Percentiles rank a stretch among this genome's conserved stretches.
Evolutionary conservation across 2,888 invertebrate genomes (phyloP).

Genomic region (Archaeoteleia sp.): DNA sequence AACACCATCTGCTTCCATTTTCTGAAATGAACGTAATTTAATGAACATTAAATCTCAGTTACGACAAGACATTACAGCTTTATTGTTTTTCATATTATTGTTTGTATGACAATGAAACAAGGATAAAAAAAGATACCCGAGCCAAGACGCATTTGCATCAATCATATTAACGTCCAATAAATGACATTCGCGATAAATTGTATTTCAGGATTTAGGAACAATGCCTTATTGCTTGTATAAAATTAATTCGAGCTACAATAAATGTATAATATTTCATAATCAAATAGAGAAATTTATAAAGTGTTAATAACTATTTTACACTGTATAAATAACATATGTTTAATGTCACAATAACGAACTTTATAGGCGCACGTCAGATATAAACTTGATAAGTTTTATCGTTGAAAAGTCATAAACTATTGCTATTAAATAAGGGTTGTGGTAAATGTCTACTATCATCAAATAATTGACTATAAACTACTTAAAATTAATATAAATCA

Average conservation of each 20-base stretch:
- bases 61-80: constrained; percentile 1
- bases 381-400: constrained; percentile 9
- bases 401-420: constrained; percentile 5
- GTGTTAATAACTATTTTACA: constrained; percentile 7
- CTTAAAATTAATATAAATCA: neutral
- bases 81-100: constrained; percentile 1
- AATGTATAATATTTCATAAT: constrained; percentile 8
- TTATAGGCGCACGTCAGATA: constrained; percentile 3
- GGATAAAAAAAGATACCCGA: no score
- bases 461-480: neutral
- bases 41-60: constrained; percentile 18
- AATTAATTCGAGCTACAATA: constrained; percentile 1
- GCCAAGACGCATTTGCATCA: no score
- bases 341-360: constrained; percentile 14
- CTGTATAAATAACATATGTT: constrained; percentile 12
- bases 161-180: no score
- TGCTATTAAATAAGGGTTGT: constrained; percentile 1
- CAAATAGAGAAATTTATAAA: neutral
- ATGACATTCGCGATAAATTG: no score
- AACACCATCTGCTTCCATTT: constrained; percentile 88
- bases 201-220: no score
- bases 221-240: constrained; percentile 5
- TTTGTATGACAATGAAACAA: neutral
- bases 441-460: neutral
- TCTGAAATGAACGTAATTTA: constrained; percentile 78